Evolutionary conservation across 2,888 invertebrate genomes (phyloP).

Genomic region (Steinernema scapterisci): DNA sequence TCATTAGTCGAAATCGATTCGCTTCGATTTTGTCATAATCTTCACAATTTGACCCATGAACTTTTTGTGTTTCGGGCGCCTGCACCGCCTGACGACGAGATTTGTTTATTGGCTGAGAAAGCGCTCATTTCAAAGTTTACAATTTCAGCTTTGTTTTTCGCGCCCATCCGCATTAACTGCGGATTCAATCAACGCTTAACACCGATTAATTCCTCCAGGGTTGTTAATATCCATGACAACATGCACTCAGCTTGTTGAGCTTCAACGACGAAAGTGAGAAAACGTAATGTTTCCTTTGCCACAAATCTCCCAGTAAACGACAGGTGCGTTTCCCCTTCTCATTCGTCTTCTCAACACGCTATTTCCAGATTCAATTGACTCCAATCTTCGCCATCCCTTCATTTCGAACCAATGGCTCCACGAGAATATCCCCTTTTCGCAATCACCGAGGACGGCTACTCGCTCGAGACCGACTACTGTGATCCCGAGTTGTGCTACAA

Average conservation of each 20-base stretch:
- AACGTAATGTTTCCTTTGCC: conserved; percentile 27
- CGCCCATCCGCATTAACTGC: background rate
- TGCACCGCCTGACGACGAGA: too few species aligned
- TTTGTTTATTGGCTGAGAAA: too few species aligned
- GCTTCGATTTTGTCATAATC: too few species aligned
- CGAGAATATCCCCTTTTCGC: background rate
- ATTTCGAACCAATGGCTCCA: background rate
- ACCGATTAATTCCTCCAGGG: conserved; percentile 2
- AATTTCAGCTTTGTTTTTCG: too few species aligned
- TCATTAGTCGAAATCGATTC: too few species aligned
- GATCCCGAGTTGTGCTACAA: background rate
- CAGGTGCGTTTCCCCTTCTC: conserved; percentile 4
- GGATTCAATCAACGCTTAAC: background rate
- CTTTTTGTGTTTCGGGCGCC: too few species aligned
- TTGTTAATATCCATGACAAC: conserved; percentile 30
- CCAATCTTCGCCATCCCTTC: background rate
- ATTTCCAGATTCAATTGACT: background rate
- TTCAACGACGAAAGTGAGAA: conserved; percentile 22
- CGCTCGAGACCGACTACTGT: background rate
- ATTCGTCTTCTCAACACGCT: background rate
- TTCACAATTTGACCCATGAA: too few species aligned
- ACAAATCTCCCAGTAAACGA: conserved; percentile 20
- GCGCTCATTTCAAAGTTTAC: too few species aligned
- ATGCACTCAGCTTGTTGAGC: conserved; percentile 23
- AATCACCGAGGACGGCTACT: conserved; percentile 14